These are phyloP conservation scores for Autographa gamma DNA, from an alignment of 2,888 invertebrate species.

Conservation along the genomic window DNA sequence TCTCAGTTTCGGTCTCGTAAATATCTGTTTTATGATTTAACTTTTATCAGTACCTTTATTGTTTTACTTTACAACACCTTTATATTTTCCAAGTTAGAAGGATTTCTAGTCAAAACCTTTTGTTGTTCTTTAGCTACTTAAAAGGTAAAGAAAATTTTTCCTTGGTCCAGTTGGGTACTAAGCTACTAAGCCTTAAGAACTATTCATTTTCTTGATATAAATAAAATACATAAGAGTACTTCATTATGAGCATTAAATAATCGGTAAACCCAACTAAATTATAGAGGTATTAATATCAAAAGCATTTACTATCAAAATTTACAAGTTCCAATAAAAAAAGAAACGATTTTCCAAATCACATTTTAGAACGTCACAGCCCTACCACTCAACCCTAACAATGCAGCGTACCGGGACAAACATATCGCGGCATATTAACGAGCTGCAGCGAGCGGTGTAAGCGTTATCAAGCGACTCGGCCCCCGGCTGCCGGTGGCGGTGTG, in stretches of 20 bases:
- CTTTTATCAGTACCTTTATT: constrained; percentile 43
- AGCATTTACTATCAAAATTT: no score
- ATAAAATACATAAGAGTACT: no score
- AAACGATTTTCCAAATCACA: not conserved
- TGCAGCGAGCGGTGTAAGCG: constrained; percentile 23
- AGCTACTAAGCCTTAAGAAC: no score
- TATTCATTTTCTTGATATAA: no score
- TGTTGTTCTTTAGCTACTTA: not conserved
- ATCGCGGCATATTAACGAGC: not conserved
- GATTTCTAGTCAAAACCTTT: not conserved
- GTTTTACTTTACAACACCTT: constrained; percentile 26
- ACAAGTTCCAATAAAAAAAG: no score
- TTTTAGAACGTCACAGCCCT: not conserved
- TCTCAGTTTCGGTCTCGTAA: constrained; percentile 14
- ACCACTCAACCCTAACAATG: constrained; percentile 14
- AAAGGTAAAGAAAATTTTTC: no score
- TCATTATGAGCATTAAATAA: no score
- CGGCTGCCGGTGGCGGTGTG: no score
- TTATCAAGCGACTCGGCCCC: constrained; percentile 22
- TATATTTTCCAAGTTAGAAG: not conserved
- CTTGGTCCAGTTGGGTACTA: no score
- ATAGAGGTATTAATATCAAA: no score
- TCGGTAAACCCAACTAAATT: no score
- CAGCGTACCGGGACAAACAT: constrained; percentile 1
- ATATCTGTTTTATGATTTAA: constrained; percentile 39